phyloP scores from a whole-genome alignment of 1,140 invertebrate species.

The Leptonema lineaticorne region DNA sequence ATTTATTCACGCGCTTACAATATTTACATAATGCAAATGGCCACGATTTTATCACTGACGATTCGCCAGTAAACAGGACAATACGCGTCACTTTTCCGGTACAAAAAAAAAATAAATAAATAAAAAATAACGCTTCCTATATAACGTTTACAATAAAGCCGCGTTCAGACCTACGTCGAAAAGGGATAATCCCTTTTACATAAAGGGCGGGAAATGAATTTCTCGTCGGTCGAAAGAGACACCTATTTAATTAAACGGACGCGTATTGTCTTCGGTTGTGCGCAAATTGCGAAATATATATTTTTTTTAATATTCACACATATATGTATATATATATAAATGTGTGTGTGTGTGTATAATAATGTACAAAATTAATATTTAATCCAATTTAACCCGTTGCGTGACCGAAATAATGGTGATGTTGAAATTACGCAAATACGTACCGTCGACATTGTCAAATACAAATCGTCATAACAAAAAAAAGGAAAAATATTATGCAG shows the following conservation, averaged over 20 bases:
- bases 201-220: background rate
- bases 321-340: background rate
- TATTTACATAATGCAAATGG: slow-evolving; percentile 18
- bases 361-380: too few species aligned
- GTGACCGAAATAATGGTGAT: too few species aligned
- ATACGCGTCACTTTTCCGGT: slow-evolving; percentile 8
- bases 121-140: too few species aligned
- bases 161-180: background rate
- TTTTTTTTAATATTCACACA: background rate
- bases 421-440: too few species aligned
- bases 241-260: background rate
- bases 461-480: too few species aligned
- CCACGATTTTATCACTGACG: slow-evolving; percentile 10
- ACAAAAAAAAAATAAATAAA: background rate
- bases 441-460: too few species aligned
- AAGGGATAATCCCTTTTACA: slow-evolving; percentile 1
- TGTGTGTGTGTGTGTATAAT: background rate
- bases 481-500: too few species aligned
- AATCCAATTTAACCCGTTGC: too few species aligned
- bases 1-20: slow-evolving; percentile 6
- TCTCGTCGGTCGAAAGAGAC: background rate
- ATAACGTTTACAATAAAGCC: background rate
- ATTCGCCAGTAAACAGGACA: slow-evolving; percentile 1
- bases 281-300: background rate
- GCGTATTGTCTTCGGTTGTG: background rate